Base-by-base conservation (phyloP, 2,113 vertebrate genomes). In the Sterna hirundo region DNA sequence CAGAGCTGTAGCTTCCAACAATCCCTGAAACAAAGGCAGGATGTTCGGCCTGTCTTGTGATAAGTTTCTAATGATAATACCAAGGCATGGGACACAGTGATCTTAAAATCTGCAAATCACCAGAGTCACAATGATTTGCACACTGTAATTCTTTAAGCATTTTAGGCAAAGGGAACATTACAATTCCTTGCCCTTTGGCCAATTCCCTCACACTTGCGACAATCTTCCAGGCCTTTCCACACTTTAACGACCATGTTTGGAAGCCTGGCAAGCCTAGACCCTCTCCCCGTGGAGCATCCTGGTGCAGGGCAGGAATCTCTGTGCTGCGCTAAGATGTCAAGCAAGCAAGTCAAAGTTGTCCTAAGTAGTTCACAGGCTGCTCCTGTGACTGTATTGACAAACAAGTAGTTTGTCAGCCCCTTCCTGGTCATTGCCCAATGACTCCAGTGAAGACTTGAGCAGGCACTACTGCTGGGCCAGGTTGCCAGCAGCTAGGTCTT, bases 11-110 rank as follows among this genome's bases (percentile, higher is more conserved):
- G 79, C 66, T 95, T 86, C 57, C 58, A 86, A 6, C 69, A 78
- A 26, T 46, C 91, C 88, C 84, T 87, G 66, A 51, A 93, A 93
- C 93, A 91, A 94, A 89, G 83, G 77, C 91, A 95, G 91, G 81
- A 94, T 93, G 81, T 95, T 87, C 81, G n/a, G 88, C 57, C 74
- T 94, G 70, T 70, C 83, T 47, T 44, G 75, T 76, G 88, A 49
- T 92, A 92, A 95, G 88, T 80, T 72, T 87, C 34, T 89, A 87
- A 71, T 78, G 90, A 83, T 69, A 87, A 93, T 71, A 85, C 55
- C 74, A 72, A 83, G 85, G 69, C 54, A 54, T 5, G 2, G 86
- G 83, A 94, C 81, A 87, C 20, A 15, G 26, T 3, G 64, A 92
- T 86, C 77, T 75, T 42, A 94, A 71, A 69, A 57, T 32, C 57